Evolutionary conservation across 2,797 vertebrate genomes (phyloP), one percentile per base, ranked within the genome.

Genomic region (Natrix natrix): DNA sequence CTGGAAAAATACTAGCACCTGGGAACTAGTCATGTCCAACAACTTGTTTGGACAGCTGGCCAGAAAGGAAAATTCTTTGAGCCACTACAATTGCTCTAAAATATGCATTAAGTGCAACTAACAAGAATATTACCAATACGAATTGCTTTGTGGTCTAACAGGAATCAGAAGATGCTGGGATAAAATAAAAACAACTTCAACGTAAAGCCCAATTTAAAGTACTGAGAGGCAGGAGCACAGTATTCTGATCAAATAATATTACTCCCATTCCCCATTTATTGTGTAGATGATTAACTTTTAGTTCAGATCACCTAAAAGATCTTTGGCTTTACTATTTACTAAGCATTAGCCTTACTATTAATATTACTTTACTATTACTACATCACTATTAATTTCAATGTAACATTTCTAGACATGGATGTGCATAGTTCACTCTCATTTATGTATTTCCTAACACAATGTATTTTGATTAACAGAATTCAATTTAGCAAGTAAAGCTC

Each of bases 11-110:
- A 94, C 92, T 60, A 93, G 43, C 11, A 88, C 32, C 7, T 90
- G 52, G 90, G 60, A 20, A 94, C 92, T 90, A 32, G 5, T 69
- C 90, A 93, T 89, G 14, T 60, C 61, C 88, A 94, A 92, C 13
- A 92, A 57, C 88, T 88, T 91, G 92, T 95, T 95, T 96, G 87
- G 86, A 94, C n/a, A 94, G 89, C 88, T 93, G 92, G 56, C 74
- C 86, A 90, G 56, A 60, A 90, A 95, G 52, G 32, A 88, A 91
- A 86, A 14, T 0, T 20, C n/a, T 92, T 86, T 48, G 92, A 93
- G 93, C 2, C 3, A 74, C 55, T 87, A 87, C 1, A 95, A 57
- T 60, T 20, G 17, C 32, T 89, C 92, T 63, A 28, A 54, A 94
- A 83, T 11, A 93, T 12, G 83, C 7, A 60, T 0, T 83, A 3